Conservation (phyloP, 2,113 vertebrate genomes). For the Stictonetta naevosa region DNA sequence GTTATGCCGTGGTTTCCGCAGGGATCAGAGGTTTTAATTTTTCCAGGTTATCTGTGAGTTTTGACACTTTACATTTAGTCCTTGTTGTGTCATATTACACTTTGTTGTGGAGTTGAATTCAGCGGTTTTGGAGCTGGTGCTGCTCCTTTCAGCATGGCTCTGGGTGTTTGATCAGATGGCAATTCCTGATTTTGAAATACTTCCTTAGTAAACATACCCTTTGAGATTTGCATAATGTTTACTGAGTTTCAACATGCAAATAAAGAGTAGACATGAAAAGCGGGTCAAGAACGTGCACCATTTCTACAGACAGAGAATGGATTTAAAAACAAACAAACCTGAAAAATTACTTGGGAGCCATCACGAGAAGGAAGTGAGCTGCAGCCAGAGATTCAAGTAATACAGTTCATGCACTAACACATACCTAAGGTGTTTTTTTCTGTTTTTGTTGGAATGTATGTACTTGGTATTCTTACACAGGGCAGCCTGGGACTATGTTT, state of each 20-base stretch:
- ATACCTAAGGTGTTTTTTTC: background rate
- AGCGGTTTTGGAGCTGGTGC: background rate
- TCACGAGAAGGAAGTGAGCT: background rate
- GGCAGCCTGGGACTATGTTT: background rate
- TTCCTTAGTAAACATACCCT: slow-evolving; percentile 65
- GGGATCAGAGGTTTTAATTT: background rate
- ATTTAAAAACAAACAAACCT: background rate
- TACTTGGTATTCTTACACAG: background rate
- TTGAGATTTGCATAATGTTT: slow-evolving; percentile 55
- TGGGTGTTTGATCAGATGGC: background rate
- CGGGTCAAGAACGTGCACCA: background rate
- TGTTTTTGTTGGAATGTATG: background rate
- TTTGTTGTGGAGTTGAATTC: background rate
- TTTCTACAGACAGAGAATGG: slow-evolving; percentile 14
- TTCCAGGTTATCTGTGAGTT: background rate
- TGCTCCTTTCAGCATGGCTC: background rate
- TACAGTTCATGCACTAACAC: background rate
- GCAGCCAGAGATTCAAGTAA: background rate
- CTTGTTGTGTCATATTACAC: rapidly evolving
- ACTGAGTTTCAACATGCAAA: slow-evolving; percentile 52
- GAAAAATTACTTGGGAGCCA: background rate
- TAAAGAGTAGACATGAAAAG: background rate
- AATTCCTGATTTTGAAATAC: slow-evolving; percentile 36
- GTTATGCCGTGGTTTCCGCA: background rate
- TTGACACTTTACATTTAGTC: background rate